A percentile compares a stretch with the other conserved stretches of the same genome.
phyloP scores from a whole-genome alignment of 1,140 invertebrate genomes.

The Drosophila kurseongensis region DNA sequence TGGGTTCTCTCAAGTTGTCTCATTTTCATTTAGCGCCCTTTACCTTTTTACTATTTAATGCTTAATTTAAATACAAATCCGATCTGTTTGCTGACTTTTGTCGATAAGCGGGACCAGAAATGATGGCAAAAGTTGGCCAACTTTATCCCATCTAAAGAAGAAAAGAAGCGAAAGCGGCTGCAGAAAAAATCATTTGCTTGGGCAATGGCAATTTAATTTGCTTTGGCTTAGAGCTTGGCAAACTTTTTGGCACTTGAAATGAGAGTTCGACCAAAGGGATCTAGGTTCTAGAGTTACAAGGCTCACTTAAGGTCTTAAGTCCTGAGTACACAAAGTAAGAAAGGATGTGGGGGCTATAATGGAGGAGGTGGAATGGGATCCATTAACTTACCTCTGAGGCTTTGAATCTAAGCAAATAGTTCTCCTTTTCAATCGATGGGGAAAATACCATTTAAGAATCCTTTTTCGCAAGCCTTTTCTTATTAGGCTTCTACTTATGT shows the following conservation, averaged over 20 bases:
- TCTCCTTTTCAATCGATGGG: background rate
- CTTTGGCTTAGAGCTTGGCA: constrained; percentile 42
- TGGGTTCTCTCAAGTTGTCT: constrained; percentile 35
- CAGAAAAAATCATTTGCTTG: constrained; percentile 19
- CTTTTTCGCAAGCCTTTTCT: background rate
- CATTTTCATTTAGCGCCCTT: constrained; percentile 59
- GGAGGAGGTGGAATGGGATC: background rate
- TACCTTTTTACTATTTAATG: constrained; percentile 59
- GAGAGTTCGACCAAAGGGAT: constrained; percentile 28
- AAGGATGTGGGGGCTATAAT: background rate
- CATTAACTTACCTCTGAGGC: background rate
- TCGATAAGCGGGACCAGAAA: constrained; percentile 65
- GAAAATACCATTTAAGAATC: background rate
- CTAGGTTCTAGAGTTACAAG: constrained; percentile 10
- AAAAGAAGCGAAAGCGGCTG: constrained; percentile 5
- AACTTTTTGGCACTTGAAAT: constrained; percentile 55
- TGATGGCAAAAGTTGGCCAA: constrained; percentile 66
- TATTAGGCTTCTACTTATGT: background rate
- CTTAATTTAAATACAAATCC: constrained; percentile 79
- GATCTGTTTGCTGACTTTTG: constrained; percentile 76
- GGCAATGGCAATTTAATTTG: constrained; percentile 68
- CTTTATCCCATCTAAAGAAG: constrained; percentile 11
- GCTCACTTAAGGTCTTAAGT: constrained; percentile 15
- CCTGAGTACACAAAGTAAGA: constrained; percentile 9
- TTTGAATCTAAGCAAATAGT: background rate